phyloP scores from a whole-genome alignment of 2,888 invertebrate species.

The Lypha dubia region DNA sequence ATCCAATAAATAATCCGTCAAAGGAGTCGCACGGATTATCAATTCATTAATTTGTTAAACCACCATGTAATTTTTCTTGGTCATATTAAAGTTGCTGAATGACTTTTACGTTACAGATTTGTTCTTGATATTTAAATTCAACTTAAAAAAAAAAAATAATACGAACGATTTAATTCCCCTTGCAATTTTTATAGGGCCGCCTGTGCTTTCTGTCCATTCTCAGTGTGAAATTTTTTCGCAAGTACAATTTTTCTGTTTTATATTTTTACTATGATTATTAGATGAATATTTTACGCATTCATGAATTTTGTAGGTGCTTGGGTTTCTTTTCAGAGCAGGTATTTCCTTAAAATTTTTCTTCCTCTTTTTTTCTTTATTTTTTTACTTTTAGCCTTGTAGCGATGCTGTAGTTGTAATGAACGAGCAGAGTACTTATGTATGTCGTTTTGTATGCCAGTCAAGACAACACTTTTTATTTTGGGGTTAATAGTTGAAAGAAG shows the following conservation, averaged over 20 bases:
- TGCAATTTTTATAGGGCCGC: background rate
- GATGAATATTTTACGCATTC: conserved; percentile 71
- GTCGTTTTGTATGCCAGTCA: conserved; percentile 41
- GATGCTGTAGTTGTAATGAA: conserved; percentile 20
- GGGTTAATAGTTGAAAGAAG: conserved; percentile 60
- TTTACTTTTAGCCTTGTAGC: conserved; percentile 18
- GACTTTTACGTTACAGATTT: too few species aligned
- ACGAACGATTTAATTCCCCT: too few species aligned
- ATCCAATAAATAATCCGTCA: too few species aligned
- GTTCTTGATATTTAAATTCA: too few species aligned
- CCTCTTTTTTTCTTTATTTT: background rate
- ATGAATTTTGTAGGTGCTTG: conserved; percentile 60
- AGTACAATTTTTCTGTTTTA: background rate
- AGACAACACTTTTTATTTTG: conserved; percentile 54
- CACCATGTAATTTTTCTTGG: too few species aligned
- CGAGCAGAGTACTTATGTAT: background rate
- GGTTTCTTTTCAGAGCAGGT: background rate
- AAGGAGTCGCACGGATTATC: too few species aligned
- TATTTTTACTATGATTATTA: conserved; percentile 67
- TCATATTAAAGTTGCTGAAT: too few species aligned
- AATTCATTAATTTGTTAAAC: too few species aligned
- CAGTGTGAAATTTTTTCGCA: background rate
- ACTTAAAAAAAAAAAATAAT: background rate
- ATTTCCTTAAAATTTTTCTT: conserved; percentile 14
- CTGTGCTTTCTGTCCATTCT: background rate